Evolutionary conservation across 2,113 vertebrate species (phyloP), one percentile per base, ranked within the genome.

Genomic region (Glareola pratincola): DNA sequence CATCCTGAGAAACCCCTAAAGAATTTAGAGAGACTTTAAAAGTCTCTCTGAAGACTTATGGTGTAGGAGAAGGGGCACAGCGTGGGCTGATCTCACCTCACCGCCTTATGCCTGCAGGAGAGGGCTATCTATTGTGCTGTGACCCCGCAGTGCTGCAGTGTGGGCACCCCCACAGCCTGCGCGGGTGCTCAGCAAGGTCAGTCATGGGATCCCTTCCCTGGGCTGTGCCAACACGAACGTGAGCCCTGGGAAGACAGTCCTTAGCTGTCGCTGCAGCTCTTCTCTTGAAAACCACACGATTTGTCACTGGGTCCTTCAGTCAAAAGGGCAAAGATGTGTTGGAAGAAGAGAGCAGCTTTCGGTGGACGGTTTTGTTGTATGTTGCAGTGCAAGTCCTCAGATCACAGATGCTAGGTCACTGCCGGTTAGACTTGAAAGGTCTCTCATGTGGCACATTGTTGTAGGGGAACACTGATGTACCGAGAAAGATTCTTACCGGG

Each of bases 111-210:
- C n/a, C 43, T 1, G 0, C 67, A 88, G 75, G 45, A 79, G 43
- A 54, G 47, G 78, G 37, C 23, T 72, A 7, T 9, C 21, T 2
- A 1, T n/a, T 24, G 71, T 3, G n/a, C 67, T 0, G 0, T 79
- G 30, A 19, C 76, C 66, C 24, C 2, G 9, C 2, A 6, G 56
- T 71, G 76, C 47, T 53, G 66, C 2, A 4, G 41, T 9, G 41
- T 12, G 78, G 54, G 51, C 74, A 37, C n/a, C 20, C 39, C 30
- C 2, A 2, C 88, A 78, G 81, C 37, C 59, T 36, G 20, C 59
- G 5, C 0, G 0, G 41, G 20, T 0, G 2, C 30, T 71, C 0
- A 0, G 69, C 1, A 2, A 27, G 37, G 8, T 2, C 2, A 6
- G 63, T 9, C 0, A 0, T 3, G 8, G 75, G 85, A 66, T 41